Base-by-base conservation (phyloP, 2,888 invertebrate species). In the Exephanes ischioxanthus region DNA sequence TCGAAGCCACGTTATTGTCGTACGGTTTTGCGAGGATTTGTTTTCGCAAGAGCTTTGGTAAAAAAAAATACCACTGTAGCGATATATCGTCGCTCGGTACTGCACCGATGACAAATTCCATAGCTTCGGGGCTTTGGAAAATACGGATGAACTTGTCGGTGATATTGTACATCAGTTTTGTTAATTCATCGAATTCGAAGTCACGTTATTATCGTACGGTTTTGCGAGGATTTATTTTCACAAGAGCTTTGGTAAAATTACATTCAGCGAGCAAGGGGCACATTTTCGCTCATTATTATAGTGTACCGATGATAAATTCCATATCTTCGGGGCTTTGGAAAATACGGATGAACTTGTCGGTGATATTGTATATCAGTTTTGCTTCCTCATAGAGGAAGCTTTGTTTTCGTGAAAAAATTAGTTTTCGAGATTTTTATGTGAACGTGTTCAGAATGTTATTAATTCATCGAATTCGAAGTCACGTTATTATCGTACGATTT, bases 131-230 rank as follows among this genome's bases (percentile, higher is more conserved):
- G 16, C 26, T 30, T 76, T 22, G 53, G 19, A 53, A 67, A 67
- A 48, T 51, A 67, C 16, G 30, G 30, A n/a, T 41, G 3, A 51
- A 66, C 16, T 53, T 51, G 66, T 76, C 76, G 45, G 53, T 19
- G 11, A 45, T 61, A 16, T 53, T 37, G 51, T 51, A 30, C 1
- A 37, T 77, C 30, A n/a, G n/a, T 30, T 75, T 41, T 48, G 48
- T 63, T 61, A 22, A 53, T 41, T 16, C 9, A 4, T 37, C 7
- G 16, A 26, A 16, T 45, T 61, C 61, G 26, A n/a, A 55, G 58
- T 19, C 7, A 30, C 58, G 30, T 41, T 41, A 41, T 33, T 30
- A 7, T 63, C n/a, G 4, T 11, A 26, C 3, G 11, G 26, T 22
- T 61, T 63, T 33, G 14, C 61, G 4, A 33, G 14, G 63, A 51